Conservation (phyloP, 2,113 vertebrate genomes). For the Lophotis ruficrista region DNA sequence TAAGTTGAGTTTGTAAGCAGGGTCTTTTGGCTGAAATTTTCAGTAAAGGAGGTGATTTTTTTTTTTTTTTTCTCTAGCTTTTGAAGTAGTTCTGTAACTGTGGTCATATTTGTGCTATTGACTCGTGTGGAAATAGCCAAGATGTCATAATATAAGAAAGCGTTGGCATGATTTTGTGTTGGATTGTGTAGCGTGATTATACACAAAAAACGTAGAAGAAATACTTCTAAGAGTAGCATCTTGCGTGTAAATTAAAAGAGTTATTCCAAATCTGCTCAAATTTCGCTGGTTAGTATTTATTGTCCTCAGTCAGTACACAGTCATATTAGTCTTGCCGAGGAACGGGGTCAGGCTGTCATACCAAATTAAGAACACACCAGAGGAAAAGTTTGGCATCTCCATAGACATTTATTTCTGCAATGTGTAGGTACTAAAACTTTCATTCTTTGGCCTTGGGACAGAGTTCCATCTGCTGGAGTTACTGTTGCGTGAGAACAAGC, state of each 20-base stretch:
- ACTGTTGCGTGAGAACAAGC: background rate
- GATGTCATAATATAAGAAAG: background rate
- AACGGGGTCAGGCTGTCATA: background rate
- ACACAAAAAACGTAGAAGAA: background rate
- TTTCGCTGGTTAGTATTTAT: background rate
- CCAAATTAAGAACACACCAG: background rate
- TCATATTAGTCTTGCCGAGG: background rate
- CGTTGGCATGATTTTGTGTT: background rate
- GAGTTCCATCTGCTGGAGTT: slow-evolving; percentile 22
- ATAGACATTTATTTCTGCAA: slow-evolving; percentile 18
- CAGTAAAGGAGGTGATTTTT: background rate
- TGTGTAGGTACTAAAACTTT: background rate
- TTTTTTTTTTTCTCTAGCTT: background rate
- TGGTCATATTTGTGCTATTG: background rate
- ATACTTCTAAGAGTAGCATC: background rate
- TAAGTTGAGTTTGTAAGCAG: background rate
- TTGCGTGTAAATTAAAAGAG: background rate
- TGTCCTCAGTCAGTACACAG: background rate
- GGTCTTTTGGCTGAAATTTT: background rate
- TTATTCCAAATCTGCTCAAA: background rate
- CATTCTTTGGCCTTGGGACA: background rate
- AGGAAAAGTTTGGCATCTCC: background rate
- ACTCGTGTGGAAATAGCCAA: background rate
- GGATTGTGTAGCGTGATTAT: background rate
- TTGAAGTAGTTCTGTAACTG: background rate